phyloP scores from a whole-genome alignment of 2,888 invertebrate species.

The Drosophila prolongata region DNA sequence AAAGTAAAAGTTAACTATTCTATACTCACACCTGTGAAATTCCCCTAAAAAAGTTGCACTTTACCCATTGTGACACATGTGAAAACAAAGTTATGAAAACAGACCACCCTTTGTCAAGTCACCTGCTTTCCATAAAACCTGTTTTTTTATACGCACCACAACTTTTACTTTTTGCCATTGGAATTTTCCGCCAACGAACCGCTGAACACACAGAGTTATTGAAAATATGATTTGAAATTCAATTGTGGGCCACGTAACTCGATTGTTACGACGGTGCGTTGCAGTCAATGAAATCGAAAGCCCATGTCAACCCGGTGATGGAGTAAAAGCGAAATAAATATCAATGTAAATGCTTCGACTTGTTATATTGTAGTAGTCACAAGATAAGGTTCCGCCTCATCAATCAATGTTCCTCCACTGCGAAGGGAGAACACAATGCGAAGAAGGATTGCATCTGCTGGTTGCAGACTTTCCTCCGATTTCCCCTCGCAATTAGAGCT shows the following conservation, averaged over 20 bases:
- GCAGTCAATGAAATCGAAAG: conserved; percentile 22
- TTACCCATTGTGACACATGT: background rate
- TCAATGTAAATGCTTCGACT: conserved; percentile 26
- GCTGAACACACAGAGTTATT: conserved; percentile 41
- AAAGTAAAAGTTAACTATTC: too few species aligned
- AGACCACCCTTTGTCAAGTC: conserved; percentile 6
- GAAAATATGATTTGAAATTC: conserved; percentile 60
- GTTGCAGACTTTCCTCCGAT: conserved; percentile 12
- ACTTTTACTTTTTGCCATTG: conserved; percentile 31
- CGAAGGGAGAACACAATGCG: background rate
- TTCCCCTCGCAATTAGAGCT: conserved; percentile 37
- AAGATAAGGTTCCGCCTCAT: conserved; percentile 21
- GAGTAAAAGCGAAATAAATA: conserved; percentile 23
- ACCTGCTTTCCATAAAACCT: conserved; percentile 26
- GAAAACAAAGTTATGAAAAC: conserved; percentile 11
- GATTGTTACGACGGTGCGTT: conserved; percentile 8
- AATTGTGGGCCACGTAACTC: conserved; percentile 39
- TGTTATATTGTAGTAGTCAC: conserved; percentile 27
- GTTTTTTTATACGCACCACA: conserved; percentile 13
- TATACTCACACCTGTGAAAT: too few species aligned
- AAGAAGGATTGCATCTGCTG: conserved; percentile 47
- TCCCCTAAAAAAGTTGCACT: too few species aligned
- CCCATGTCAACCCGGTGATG: background rate
- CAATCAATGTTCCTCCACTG: conserved; percentile 31
- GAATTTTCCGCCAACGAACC: conserved; percentile 13